Percentiles rank a stretch among this genome's conserved stretches.
Evolutionary conservation across 1,140 invertebrate genomes (phyloP).

Genomic region (Pseudomyrmex gracilis): DNA sequence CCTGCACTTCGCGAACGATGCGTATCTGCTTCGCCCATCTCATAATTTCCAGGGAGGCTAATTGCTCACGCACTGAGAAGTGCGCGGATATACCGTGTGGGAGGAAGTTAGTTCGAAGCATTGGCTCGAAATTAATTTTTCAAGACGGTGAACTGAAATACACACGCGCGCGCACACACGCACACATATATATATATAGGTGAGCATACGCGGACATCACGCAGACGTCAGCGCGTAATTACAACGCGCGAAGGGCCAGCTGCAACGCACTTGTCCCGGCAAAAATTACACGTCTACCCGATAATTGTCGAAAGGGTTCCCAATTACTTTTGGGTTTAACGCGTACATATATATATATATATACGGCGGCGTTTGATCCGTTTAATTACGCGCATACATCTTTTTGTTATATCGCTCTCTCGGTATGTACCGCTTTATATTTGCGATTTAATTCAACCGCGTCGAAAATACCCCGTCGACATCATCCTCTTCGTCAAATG

Average conservation of each 20-base stretch:
- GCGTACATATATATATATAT: no score
- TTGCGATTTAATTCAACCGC: slow-evolving; percentile 9
- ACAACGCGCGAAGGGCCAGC: not conserved
- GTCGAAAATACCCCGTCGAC: not conserved
- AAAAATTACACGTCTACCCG: slow-evolving; percentile 53
- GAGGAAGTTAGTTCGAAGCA: slow-evolving; percentile 55
- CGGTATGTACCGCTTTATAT: slow-evolving; percentile 3
- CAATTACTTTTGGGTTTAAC: slow-evolving; percentile 47
- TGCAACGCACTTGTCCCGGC: slow-evolving; percentile 39
- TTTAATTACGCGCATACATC: slow-evolving; percentile 38
- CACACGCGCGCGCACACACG: not conserved
- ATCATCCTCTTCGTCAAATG: not conserved
- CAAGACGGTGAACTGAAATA: not conserved
- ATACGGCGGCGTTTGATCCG: slow-evolving; percentile 22
- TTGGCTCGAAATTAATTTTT: slow-evolving; percentile 59
- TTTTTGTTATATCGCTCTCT: slow-evolving; percentile 30
- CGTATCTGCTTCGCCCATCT: slow-evolving; percentile 71
- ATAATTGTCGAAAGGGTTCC: slow-evolving; percentile 55
- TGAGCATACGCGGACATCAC: slow-evolving; percentile 14
- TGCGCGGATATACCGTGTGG: slow-evolving; percentile 14
- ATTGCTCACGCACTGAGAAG: slow-evolving; percentile 70
- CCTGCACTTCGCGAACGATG: slow-evolving; percentile 73
- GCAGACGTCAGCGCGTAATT: slow-evolving; percentile 45
- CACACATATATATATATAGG: not conserved
- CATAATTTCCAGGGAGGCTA: slow-evolving; percentile 66